phyloP scores from a whole-genome alignment of 2,888 invertebrate genomes.

The Andrena praecox region DNA sequence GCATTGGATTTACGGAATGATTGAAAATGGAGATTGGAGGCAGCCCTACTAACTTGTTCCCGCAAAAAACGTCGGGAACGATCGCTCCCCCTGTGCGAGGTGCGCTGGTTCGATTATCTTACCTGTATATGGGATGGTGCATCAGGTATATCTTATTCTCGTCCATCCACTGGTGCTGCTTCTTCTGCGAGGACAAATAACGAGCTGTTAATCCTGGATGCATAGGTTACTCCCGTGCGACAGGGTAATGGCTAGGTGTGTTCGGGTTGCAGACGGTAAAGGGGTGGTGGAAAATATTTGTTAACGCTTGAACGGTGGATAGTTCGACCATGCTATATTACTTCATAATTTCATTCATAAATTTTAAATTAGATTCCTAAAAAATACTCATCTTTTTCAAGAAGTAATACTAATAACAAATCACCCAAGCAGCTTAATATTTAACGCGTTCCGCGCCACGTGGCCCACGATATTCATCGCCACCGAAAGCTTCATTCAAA shows the following conservation, averaged over 20 bases:
- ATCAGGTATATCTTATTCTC: constrained; percentile 91
- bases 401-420: too few relatives aligned
- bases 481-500: too few relatives aligned
- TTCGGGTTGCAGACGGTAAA: neutral
- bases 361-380: too few relatives aligned
- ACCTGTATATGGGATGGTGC: constrained; percentile 96
- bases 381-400: too few relatives aligned
- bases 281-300: too few relatives aligned
- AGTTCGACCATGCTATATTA: too few relatives aligned
- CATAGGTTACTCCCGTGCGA: neutral
- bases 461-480: too few relatives aligned
- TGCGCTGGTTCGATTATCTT: constrained; percentile 51
- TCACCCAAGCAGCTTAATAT: too few relatives aligned
- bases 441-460: too few relatives aligned
- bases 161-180: constrained; percentile 90
- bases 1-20: neutral
- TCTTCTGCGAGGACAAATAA: constrained; percentile 87
- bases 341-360: too few relatives aligned
- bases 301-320: too few relatives aligned
- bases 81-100: constrained; percentile 21
- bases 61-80: constrained; percentile 2
- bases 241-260: neutral
- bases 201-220: constrained; percentile 44
- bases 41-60: constrained; percentile 5
- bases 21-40: neutral